Conservation (phyloP, 2,888 invertebrate genomes). For the Hylaea fasciaria region DNA sequence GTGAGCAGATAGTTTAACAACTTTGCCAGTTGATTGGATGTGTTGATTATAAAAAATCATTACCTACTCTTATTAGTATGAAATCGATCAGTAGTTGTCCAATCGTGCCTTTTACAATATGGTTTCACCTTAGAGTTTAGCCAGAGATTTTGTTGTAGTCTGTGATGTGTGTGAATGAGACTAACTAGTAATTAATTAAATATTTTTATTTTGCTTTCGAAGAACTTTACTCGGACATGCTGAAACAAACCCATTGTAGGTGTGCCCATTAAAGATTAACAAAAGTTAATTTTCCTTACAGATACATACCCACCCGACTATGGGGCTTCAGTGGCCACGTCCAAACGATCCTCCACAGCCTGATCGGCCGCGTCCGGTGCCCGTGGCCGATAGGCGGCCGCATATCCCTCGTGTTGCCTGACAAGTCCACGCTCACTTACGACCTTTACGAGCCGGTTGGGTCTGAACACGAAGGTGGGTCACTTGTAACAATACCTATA, state of each 20-base stretch:
- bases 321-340: slow-evolving; percentile 99
- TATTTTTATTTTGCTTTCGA: too few species aligned
- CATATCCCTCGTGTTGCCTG: slow-evolving; percentile 89
- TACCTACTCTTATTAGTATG: too few species aligned
- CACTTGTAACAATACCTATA: not conserved
- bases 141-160: too few species aligned
- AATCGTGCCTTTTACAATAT: too few species aligned
- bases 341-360: slow-evolving; percentile 96
- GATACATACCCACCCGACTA: slow-evolving; percentile 94
- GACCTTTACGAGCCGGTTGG: slow-evolving; percentile 94
- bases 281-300: slow-evolving; percentile 70
- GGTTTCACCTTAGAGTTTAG: too few species aligned
- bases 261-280: not conserved
- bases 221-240: too few species aligned
- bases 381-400: slow-evolving; percentile 95
- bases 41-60: too few species aligned
- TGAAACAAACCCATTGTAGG: too few species aligned
- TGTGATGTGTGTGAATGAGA: too few species aligned
- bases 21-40: too few species aligned
- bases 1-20: too few species aligned
- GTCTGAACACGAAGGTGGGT: slow-evolving; percentile 88
- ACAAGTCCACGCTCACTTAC: slow-evolving; percentile 96
- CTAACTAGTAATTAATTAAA: not conserved
- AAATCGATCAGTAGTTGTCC: too few species aligned
- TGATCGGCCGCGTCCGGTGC: slow-evolving; percentile 93